Conservation (phyloP, 2,888 invertebrate species). For the Hypolimnas misippus region DNA sequence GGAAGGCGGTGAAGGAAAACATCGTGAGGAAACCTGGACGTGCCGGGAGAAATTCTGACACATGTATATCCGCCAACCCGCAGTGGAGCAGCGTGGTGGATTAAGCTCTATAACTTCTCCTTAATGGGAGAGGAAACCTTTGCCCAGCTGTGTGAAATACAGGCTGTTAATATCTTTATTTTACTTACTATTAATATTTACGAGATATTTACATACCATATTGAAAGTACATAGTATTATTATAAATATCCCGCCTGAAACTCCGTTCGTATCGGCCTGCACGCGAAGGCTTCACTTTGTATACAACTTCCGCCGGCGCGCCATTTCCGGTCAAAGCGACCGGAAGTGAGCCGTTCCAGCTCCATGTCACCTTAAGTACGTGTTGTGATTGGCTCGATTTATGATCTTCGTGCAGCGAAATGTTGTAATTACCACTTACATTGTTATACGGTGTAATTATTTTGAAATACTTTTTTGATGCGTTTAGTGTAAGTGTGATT, state of each 20-base stretch:
- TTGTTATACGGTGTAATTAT: conserved; percentile 30
- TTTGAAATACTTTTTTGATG: conserved; percentile 10
- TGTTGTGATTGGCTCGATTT: conserved; percentile 76
- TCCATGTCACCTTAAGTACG: conserved; percentile 78
- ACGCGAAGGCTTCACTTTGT: conserved; percentile 82
- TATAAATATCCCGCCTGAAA: conserved; percentile 29
- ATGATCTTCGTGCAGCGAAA: conserved; percentile 57
- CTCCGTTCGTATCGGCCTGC: conserved; percentile 47
- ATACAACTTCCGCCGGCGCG: conserved; percentile 75
- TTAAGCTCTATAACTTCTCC: too few relatives aligned
- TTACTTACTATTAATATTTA: neutral
- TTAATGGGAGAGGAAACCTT: too few relatives aligned
- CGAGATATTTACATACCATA: neutral
- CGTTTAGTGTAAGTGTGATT: conserved; percentile 3
- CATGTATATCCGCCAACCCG: too few relatives aligned
- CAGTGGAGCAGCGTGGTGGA: too few relatives aligned
- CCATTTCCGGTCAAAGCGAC: conserved; percentile 60
- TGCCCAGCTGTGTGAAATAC: too few relatives aligned
- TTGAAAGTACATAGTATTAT: conserved; percentile 9
- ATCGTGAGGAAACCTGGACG: too few relatives aligned
- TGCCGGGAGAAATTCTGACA: too few relatives aligned
- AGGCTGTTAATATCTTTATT: too few relatives aligned
- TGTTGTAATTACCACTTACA: conserved; percentile 60
- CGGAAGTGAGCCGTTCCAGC: conserved; percentile 72
- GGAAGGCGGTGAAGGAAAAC: too few relatives aligned